Evolutionary conservation across 2,888 invertebrate species (phyloP).

Genomic region (Drosophila meridionalis): DNA sequence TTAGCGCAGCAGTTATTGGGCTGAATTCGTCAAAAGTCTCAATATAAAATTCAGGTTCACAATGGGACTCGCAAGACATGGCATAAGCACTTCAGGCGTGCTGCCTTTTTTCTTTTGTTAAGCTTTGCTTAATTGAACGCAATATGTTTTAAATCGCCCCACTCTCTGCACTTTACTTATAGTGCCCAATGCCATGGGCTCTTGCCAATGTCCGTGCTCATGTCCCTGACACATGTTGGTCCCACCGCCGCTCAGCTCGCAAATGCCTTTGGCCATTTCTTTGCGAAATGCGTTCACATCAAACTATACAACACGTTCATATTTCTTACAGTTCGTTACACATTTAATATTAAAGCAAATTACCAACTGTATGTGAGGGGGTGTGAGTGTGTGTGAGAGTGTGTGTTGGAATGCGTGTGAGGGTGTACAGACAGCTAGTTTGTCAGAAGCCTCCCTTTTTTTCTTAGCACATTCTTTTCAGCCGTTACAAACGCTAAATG

Average conservation of each 20-base stretch:
- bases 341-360: constrained; percentile 80
- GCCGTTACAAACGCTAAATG: constrained; percentile 65
- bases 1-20: background rate
- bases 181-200: constrained; percentile 59
- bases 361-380: constrained; percentile 49
- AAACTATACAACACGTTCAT: constrained; percentile 77
- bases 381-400: constrained; percentile 3
- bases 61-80: background rate
- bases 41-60: background rate
- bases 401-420: background rate
- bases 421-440: constrained; percentile 57
- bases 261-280: constrained; percentile 10
- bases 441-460: constrained; percentile 52
- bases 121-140: constrained; percentile 24
- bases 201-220: constrained; percentile 44
- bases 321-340: constrained; percentile 79
- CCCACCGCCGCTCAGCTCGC: background rate
- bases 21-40: background rate
- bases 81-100: background rate
- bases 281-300: constrained; percentile 69
- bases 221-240: constrained; percentile 11
- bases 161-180: constrained; percentile 22
- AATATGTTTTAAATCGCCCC: constrained; percentile 46
- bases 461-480: constrained; percentile 51
- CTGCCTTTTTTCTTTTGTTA: background rate